Base-by-base conservation (phyloP, 2,888 invertebrate species). In the Drosophila acutilabella region DNA sequence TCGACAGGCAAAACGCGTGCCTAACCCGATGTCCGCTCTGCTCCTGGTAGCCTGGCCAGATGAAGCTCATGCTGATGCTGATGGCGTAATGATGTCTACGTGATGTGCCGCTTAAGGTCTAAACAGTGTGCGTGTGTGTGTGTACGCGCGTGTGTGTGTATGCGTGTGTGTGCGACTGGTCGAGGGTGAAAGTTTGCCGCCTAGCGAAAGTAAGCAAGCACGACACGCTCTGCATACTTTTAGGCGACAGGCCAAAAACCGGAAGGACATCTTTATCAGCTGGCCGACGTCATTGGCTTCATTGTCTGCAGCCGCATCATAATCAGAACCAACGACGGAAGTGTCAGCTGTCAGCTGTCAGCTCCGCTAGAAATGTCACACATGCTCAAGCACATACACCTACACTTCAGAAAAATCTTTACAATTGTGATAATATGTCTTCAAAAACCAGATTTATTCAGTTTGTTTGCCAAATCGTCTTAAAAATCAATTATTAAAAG, bases 81-180 rank as follows among this genome's bases (percentile, higher is more conserved):
- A 87, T 89, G 88, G 85, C 74, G 70, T 87, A 87, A 89, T 85
- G 89, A 89, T 85, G 89, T 62, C 89, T 89, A 87, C 86, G 86
- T 87, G 86, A 73, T 82, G 64, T 66, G 64, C 69, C 72, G 80
- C 65, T 72, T 57, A 70, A 65, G 61, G 76, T 57, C 83, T 69
- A 80, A 71, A 83, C 66, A 80, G 64, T 77, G 56, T 53, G 57
- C 56, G 47, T 41, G 47, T 53, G 65, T 53, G 40, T 57, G 36
- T 42, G 59, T 40, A 2, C 2, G 2, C 2, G 18, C 18, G 59
- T 14, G 50, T 50, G 47, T 52, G 58, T 41, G 38, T 30, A 2
- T 2, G 59, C 13, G 50, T 50, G 47, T 52, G 58, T 41, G 38
- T 30, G 48, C 38, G 53, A 38, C 48, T 60, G 54, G 64, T 33